Conservation (phyloP, 2,797 vertebrate species). For the Danionella dracula region DNA sequence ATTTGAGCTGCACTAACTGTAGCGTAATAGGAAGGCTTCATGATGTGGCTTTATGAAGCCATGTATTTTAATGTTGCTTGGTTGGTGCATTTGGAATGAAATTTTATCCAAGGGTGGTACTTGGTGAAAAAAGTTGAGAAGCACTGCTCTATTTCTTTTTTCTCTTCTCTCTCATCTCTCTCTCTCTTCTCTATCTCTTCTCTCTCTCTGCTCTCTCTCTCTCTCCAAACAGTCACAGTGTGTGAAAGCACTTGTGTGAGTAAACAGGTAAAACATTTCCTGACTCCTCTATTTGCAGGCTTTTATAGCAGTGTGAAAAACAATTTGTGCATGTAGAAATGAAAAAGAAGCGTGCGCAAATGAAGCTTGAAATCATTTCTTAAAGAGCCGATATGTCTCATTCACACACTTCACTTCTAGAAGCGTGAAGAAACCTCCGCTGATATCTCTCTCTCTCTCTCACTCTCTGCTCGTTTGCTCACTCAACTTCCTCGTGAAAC, state of each 20-base stretch:
- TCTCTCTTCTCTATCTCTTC: neutral
- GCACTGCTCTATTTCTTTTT: too few relatives aligned
- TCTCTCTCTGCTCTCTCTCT: neutral
- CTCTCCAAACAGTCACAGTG: slow-evolving; percentile 24
- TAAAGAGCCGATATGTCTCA: slow-evolving; percentile 58
- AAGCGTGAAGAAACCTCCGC: slow-evolving; percentile 33
- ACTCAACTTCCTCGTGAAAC: neutral
- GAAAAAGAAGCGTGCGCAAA: slow-evolving; percentile 51
- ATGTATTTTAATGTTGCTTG: too few relatives aligned
- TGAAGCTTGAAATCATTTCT: slow-evolving; percentile 59
- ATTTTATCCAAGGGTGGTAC: too few relatives aligned
- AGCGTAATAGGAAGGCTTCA: too few relatives aligned
- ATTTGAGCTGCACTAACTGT: too few relatives aligned
- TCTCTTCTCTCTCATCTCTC: neutral
- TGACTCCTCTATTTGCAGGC: slow-evolving; percentile 54
- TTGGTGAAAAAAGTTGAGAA: too few relatives aligned
- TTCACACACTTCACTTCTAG: slow-evolving; percentile 56
- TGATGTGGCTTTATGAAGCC: too few relatives aligned
- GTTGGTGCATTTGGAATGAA: too few relatives aligned
- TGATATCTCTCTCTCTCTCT: neutral
- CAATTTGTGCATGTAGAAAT: slow-evolving; percentile 58
- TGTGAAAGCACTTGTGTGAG: slow-evolving; percentile 56
- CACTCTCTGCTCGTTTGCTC: slow-evolving; percentile 6
- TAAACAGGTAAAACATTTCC: slow-evolving; percentile 65
- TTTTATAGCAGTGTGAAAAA: slow-evolving; percentile 61